Evolutionary conservation across 2,113 vertebrate species (phyloP).

Genomic region (Oncorhynchus tshawytscha): DNA sequence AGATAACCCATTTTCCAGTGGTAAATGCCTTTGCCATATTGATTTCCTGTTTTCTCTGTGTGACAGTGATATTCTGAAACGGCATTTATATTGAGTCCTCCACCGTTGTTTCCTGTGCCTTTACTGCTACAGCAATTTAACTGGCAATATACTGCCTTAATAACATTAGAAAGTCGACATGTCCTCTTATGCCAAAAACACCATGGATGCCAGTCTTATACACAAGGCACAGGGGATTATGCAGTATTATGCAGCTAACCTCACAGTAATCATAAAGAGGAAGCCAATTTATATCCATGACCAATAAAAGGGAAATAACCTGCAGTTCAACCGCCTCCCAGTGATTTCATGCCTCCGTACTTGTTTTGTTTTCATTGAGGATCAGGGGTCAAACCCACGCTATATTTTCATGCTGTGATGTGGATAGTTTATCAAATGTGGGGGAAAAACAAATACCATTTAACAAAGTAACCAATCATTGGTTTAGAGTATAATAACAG

Average conservation of each 20-base stretch:
- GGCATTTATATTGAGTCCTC: conserved; percentile 30
- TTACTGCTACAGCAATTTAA: conserved; percentile 14
- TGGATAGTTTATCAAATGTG: too few species aligned
- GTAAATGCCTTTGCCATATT: conserved; percentile 24
- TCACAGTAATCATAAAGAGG: conserved; percentile 37
- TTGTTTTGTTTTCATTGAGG: conserved; percentile 77
- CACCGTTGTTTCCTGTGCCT: conserved; percentile 32
- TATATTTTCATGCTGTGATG: conserved; percentile 15
- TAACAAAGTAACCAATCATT: too few species aligned
- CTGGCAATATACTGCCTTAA: conserved; percentile 13
- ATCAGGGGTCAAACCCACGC: conserved; percentile 79
- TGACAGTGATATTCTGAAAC: conserved; percentile 38
- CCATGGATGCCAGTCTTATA: background rate
- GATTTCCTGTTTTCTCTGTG: conserved; percentile 48
- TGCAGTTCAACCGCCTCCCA: conserved; percentile 55
- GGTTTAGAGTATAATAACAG: background rate
- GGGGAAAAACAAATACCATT: background rate
- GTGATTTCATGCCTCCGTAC: conserved; percentile 58
- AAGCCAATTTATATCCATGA: conserved; percentile 78
- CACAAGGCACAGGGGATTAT: conserved; percentile 59
- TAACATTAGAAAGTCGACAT: background rate
- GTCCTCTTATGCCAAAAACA: background rate
- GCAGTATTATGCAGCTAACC: conserved; percentile 58
- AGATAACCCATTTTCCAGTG: conserved; percentile 20
- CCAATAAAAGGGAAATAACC: conserved; percentile 74